phyloP scores from a whole-genome alignment of 2,113 vertebrate genomes.

The Chaetodon trifascialis region DNA sequence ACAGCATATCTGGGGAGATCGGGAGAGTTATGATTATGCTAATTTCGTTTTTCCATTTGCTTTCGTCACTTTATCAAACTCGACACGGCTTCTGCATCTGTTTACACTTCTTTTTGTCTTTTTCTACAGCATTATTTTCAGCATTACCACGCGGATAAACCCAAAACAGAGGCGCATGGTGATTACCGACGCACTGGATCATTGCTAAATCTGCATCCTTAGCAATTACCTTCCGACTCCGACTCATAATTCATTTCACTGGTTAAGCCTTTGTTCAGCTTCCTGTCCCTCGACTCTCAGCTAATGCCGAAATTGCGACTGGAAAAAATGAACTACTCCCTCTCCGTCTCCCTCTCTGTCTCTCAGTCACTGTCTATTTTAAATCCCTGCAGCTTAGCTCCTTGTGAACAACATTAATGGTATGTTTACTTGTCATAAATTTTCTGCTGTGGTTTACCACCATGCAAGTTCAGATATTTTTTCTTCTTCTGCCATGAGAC shows the following conservation, averaged over 20 bases:
- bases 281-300: constrained; percentile 40
- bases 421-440: constrained; percentile 51
- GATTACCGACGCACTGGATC: constrained; percentile 14
- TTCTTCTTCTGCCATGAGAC: constrained; percentile 13
- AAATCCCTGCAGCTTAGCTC: constrained; percentile 38
- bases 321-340: constrained; percentile 39
- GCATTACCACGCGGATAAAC: constrained; percentile 30
- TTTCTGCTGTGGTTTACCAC: constrained; percentile 46
- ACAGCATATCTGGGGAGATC: constrained; percentile 31
- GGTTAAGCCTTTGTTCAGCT: constrained; percentile 53
- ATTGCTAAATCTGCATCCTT: constrained; percentile 30
- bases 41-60: constrained; percentile 43
- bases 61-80: constrained; percentile 45
- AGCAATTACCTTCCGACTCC: constrained; percentile 36
- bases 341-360: background rate
- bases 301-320: constrained; percentile 47
- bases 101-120: constrained; percentile 7
- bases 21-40: constrained; percentile 45
- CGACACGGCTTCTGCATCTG: background rate
- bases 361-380: constrained; percentile 40
- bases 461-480: constrained; percentile 39
- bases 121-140: constrained; percentile 2
- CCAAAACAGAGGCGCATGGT: constrained; percentile 17
- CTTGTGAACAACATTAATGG: constrained; percentile 42
- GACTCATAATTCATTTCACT: constrained; percentile 33